Conservation (phyloP, 2,797 vertebrate genomes). For the Poeciliopsis turneri region DNA sequence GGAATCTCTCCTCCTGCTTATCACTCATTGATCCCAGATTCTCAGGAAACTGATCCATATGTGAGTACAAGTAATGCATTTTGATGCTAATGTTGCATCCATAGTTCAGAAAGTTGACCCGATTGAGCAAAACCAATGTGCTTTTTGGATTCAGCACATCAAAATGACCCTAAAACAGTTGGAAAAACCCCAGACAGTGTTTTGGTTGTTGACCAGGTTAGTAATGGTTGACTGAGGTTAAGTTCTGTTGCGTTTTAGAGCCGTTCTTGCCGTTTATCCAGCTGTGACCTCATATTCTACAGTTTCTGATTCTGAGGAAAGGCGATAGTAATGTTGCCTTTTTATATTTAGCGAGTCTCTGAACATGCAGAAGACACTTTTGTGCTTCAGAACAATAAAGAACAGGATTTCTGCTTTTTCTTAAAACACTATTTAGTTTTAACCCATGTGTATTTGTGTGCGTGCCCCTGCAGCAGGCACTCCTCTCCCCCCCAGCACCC, state of each 20-base stretch:
- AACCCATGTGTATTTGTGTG: slow-evolving; percentile 5
- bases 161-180: too few species aligned
- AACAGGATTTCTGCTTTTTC: neutral
- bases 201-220: too few species aligned
- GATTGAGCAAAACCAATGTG: too few species aligned
- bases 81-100: too few species aligned
- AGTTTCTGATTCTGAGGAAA: neutral
- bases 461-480: slow-evolving; percentile 76
- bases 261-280: neutral
- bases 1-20: too few species aligned
- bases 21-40: too few species aligned
- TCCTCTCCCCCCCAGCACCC: slow-evolving; percentile 82
- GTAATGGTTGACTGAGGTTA: neutral
- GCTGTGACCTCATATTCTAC: neutral
- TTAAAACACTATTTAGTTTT: neutral
- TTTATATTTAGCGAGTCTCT: neutral
- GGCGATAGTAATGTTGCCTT: neutral
- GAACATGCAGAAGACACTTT: neutral
- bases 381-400: neutral
- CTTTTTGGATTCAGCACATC: too few species aligned
- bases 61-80: too few species aligned
- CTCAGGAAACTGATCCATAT: too few species aligned
- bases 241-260: neutral
- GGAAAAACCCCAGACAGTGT: too few species aligned
- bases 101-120: too few species aligned